A percentile compares a stretch with the other conserved stretches of the same genome.
These are phyloP conservation scores for Cyrtorhinus lividipennis DNA, from an alignment of 1,140 invertebrate species.

Conservation along the genomic window DNA sequence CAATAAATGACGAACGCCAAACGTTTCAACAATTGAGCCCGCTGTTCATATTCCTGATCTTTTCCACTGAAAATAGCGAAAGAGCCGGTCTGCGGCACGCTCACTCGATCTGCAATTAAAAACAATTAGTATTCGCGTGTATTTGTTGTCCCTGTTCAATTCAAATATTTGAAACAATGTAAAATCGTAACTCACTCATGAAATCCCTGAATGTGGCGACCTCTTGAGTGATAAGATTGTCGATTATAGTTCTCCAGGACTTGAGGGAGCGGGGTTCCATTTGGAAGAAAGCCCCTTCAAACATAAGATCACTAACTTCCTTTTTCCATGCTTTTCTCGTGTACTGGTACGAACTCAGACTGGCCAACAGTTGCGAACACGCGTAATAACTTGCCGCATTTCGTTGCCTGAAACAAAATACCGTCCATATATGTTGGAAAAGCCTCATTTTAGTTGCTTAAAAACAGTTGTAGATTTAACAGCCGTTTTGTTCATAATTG, in stretches of 20 bases:
- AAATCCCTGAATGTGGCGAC: slow-evolving; percentile 84
- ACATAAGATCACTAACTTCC: slow-evolving; percentile 72
- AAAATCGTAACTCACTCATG: slow-evolving; percentile 49
- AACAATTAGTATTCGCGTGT: no score
- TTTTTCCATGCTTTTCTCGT: slow-evolving; percentile 85
- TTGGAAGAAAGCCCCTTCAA: slow-evolving; percentile 78
- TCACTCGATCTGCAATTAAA: slow-evolving; percentile 48
- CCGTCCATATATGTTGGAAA: no score
- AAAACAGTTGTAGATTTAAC: no score
- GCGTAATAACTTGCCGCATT: slow-evolving; percentile 76
- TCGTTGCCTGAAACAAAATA: slow-evolving; percentile 38
- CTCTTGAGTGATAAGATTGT: slow-evolving; percentile 91
- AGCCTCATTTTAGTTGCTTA: no score
- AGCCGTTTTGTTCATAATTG: no score
- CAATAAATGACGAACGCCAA: slow-evolving; percentile 85
- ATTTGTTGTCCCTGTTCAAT: no score
- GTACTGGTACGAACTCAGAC: slow-evolving; percentile 75
- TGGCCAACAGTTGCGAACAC: slow-evolving; percentile 72
- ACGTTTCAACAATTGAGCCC: slow-evolving; percentile 71
- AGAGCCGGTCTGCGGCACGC: slow-evolving; percentile 60
- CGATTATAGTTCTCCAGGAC: slow-evolving; percentile 73
- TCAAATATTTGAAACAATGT: background rate
- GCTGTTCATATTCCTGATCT: slow-evolving; percentile 81
- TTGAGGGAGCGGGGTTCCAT: slow-evolving; percentile 69
- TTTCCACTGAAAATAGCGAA: slow-evolving; percentile 62